Evolutionary conservation across 1,140 invertebrate genomes (phyloP), one percentile per base, ranked within the genome.

Genomic region (Trachymyrmex cornetzi): DNA sequence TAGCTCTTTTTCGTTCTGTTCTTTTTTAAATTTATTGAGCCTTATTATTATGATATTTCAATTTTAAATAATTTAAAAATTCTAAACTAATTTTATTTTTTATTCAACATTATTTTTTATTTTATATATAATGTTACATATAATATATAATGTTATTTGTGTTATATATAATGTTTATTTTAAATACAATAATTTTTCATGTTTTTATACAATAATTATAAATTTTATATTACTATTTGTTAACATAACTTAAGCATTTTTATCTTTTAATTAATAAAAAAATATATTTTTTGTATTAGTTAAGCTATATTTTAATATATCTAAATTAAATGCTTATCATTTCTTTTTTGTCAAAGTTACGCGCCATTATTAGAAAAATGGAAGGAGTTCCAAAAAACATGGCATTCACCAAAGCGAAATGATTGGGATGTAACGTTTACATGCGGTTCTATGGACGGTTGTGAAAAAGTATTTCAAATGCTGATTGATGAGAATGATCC

Each of bases 361-460:
- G 95, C 96, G 0, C 95, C 96, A 0, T 91, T 98, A 0, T 50
- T 98, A 0, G 94, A 96, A 53, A 96, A 96, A 79, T 94, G 98
- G 72, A 96, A 96, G 71, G 92, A 96, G 7, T 96, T 98, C 81
- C 97, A 97, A 86, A 91, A 96, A 44, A 94, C 94, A 16, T 94
- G 97, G 87, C 97, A 98, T 88, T 95, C 96, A 4, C 97, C 97
- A 0, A 96, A 96, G 4, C 77, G 90, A 19, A 71, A 90, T 6
- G 93, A 96, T 12, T 96, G 96, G 95, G 96, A 97, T 67, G 88
- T 97, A 1, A 91, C 97, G 16, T 94, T 98, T 2, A 97, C 97
- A 0, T 95, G 96, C 77, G 98, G 98, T 0, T 96, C 97, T 12
- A 97, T 98, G 93, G 97, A 98, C 93, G 97, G 96, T 2, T 96